Evolutionary conservation across 2,888 invertebrate genomes (phyloP).

Genomic region (Nephrotoma flavescens): DNA sequence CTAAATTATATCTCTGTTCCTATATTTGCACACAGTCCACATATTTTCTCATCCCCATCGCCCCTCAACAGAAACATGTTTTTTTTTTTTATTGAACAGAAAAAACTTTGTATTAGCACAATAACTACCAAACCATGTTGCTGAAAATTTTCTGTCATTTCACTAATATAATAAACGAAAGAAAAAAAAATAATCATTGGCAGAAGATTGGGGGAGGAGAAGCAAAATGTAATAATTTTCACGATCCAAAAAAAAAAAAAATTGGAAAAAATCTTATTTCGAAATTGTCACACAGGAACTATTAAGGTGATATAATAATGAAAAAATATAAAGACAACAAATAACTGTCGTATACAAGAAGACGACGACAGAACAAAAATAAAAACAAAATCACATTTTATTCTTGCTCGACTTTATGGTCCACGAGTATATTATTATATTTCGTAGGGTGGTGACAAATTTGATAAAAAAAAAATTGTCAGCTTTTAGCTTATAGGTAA

Average conservation of each 20-base stretch:
- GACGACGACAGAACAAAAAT: no score
- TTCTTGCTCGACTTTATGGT: no score
- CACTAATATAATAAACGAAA: background rate
- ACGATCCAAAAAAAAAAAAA: background rate
- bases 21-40: background rate
- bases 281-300: background rate
- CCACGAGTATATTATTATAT: no score
- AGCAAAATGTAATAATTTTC: background rate
- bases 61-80: no score
- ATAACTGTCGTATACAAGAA: background rate
- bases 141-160: background rate
- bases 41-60: background rate
- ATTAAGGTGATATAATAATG: background rate
- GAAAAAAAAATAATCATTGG: background rate
- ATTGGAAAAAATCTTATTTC: background rate
- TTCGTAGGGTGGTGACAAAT: background rate
- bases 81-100: background rate
- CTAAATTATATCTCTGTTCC: background rate
- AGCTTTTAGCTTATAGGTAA: no score
- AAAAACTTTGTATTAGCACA: background rate
- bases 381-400: no score
- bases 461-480: background rate
- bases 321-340: background rate
- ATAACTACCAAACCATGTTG: background rate
- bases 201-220: background rate